Base-by-base conservation (phyloP, 2,888 invertebrate species). In the Agrotis ipsilon region DNA sequence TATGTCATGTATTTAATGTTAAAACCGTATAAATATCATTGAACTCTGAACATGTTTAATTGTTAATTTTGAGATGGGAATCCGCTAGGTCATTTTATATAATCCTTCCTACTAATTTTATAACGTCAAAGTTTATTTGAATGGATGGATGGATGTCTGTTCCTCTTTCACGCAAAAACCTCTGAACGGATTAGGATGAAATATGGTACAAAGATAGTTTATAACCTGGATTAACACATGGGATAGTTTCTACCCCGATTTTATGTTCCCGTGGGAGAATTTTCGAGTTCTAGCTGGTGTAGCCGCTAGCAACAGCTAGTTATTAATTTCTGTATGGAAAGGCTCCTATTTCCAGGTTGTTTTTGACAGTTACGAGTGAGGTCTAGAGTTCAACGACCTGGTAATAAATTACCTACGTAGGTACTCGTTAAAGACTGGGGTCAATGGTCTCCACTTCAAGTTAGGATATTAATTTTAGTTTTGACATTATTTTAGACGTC, bases 331-430 rank as follows among this genome's bases (percentile, higher is more conserved):
- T 45, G 16, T 55, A 13, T 32, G 24, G 27, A 62, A 68, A 68
- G 24, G 39, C 43, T n/a, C 43, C 11, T 16, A 24, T 11, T 57
- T 13, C n/a, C 24, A 64, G 6, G 3, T 45, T 32, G 16, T 64
- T 39, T 48, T 58, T 16, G 5, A 16, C 32, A 59, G 13, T 19
- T 46, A 14, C 3, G 14, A 49, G 62, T 46, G 14, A 49, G 52
- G 21, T 24, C 46, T 65, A 39, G 19, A 48, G 75, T 61, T 80
- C 63, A 61, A 39, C 67, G 52, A n/a, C 55, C 39, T 49, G 61
- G 9, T 54, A 51, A 58, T 67, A 39, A 51, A 64, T 39, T 32
- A 55, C n/a, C 32, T 13, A n/a, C 2, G 43, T 27, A 69, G 27
- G 43, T 59, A 59, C 19, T 70, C 57, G 51, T 45, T 68, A 16